Percentiles rank a stretch among this genome's conserved stretches.
These are phyloP conservation scores for Balaeniceps rex DNA, from an alignment of 2,113 vertebrate species.

Conservation along the genomic window DNA sequence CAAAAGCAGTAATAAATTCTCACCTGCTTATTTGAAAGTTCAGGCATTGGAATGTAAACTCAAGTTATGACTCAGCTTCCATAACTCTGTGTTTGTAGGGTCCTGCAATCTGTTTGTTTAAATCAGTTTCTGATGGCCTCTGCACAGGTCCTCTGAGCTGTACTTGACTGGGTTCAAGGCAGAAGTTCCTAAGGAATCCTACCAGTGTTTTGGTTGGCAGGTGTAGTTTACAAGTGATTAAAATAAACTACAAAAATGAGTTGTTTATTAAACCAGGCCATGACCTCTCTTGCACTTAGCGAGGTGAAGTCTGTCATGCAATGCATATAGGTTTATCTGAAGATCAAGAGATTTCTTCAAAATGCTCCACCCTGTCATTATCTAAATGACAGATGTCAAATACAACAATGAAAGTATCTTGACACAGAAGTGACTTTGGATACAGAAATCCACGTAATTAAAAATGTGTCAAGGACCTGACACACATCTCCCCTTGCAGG, in stretches of 20 bases:
- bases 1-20: background rate
- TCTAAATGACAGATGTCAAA: background rate
- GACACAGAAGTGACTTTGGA: background rate
- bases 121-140: background rate
- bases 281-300: background rate
- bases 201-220: background rate
- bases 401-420: background rate
- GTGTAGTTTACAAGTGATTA: background rate
- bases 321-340: background rate
- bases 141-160: background rate
- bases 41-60: background rate
- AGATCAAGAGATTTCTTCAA: background rate
- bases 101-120: background rate
- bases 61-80: background rate
- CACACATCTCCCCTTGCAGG: rapidly evolving
- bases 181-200: background rate
- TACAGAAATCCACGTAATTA: background rate
- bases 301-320: background rate
- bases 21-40: background rate
- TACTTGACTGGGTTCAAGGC: background rate
- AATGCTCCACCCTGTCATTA: background rate
- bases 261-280: background rate
- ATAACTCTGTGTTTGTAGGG: background rate
- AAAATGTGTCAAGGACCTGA: background rate
- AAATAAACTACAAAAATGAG: background rate